A percentile compares a stretch with the other conserved stretches of the same genome.
These are phyloP conservation scores for Callosobruchus maculatus DNA, from an alignment of 2,888 invertebrate species.

Conservation along the genomic window DNA sequence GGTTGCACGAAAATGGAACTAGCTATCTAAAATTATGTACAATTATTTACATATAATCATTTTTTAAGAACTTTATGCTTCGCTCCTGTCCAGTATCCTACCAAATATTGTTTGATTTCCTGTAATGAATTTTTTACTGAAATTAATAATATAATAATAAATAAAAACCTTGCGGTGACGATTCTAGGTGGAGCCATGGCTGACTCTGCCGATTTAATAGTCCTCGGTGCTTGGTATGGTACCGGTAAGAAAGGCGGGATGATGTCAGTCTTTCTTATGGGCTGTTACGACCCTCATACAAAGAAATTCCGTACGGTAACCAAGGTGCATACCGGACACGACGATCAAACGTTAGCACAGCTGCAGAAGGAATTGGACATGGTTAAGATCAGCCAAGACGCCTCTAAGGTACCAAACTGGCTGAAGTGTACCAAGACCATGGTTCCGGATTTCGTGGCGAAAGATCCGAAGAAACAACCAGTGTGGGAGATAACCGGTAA, in stretches of 20 bases:
- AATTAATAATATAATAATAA: too few species aligned
- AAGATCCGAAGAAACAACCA: conserved; percentile 79
- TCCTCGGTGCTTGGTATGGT: conserved; percentile 93
- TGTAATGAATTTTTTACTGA: too few species aligned
- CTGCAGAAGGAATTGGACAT: conserved; percentile 71
- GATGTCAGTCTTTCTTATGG: conserved; percentile 94
- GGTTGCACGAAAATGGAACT: too few species aligned
- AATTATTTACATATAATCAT: too few species aligned
- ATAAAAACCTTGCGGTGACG: too few species aligned
- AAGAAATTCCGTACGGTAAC: conserved; percentile 86
- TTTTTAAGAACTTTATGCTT: too few species aligned
- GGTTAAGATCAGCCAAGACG: conserved; percentile 77
- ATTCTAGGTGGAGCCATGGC: conserved; percentile 88
- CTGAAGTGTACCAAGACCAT: conserved; percentile 76
- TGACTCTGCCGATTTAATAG: conserved; percentile 89
- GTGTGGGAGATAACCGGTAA: conserved; percentile 85
- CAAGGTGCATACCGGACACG: conserved; percentile 85
- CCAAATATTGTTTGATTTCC: too few species aligned
- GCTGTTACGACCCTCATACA: conserved; percentile 69
- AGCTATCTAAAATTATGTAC: too few species aligned
- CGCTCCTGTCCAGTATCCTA: too few species aligned
- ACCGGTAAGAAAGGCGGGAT: conserved; percentile 88
- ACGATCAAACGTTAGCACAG: conserved; percentile 77
- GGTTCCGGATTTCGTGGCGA: conserved; percentile 86
- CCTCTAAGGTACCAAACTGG: conserved; percentile 71